Conservation (phyloP, 2,888 invertebrate genomes). For the Labia minor region DNA sequence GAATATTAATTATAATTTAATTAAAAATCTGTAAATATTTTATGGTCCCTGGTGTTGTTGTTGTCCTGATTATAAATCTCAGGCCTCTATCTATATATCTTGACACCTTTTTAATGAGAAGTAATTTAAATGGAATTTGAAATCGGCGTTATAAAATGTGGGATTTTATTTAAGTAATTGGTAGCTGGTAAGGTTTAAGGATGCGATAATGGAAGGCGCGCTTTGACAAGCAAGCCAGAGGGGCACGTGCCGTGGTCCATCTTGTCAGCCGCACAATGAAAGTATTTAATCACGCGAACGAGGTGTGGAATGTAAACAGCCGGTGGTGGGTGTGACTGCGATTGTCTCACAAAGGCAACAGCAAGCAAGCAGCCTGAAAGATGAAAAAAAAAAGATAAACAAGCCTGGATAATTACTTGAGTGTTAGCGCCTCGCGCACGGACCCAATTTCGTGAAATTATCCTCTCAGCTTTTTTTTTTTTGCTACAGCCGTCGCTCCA, state of each 20-base stretch:
- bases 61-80: neutral
- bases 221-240: neutral
- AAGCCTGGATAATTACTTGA: slow-evolving; percentile 7
- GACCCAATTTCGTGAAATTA: slow-evolving; percentile 13
- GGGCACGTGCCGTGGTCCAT: slow-evolving; percentile 2
- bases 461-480: neutral
- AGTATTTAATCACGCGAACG: slow-evolving; percentile 5
- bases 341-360: neutral
- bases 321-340: slow-evolving; percentile 4
- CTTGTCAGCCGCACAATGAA: neutral
- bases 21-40: neutral
- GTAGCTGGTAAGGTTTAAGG: neutral
- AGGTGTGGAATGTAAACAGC: slow-evolving; percentile 4
- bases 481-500: neutral
- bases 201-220: no score
- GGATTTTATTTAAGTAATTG: neutral
- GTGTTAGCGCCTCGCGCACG: slow-evolving; percentile 8
- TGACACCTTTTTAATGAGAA: slow-evolving; percentile 8
- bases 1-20: neutral
- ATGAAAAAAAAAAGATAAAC: neutral
- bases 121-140: neutral
- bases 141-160: neutral
- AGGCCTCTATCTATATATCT: neutral
- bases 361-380: neutral
- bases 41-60: neutral